phyloP scores from a whole-genome alignment of 1,140 invertebrate genomes.

The Wasmannia auropunctata region DNA sequence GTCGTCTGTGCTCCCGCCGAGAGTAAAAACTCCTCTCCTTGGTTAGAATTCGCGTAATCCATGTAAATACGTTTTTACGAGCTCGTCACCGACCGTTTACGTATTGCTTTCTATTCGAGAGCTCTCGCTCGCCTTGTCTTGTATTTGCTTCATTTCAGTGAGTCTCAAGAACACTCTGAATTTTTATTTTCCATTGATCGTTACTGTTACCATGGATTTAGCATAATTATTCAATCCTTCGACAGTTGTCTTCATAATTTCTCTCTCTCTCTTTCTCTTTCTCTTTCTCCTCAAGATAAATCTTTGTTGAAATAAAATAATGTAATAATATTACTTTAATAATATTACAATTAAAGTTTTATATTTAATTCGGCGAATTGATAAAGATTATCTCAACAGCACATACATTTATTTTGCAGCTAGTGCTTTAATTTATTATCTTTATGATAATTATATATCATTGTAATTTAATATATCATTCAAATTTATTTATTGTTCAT shows the following conservation, averaged over 20 bases:
- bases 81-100: not conserved
- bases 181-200: not conserved
- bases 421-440: not conserved
- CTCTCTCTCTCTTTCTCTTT: not conserved
- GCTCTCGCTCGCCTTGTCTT: not conserved
- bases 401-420: not conserved
- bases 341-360: not conserved
- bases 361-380: not conserved
- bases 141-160: not conserved
- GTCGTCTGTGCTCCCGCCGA: not conserved
- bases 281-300: not conserved
- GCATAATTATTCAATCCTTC: too few species aligned
- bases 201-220: not conserved
- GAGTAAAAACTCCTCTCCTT: constrained; percentile 14
- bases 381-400: not conserved
- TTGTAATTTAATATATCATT: not conserved
- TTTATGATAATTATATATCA: not conserved
- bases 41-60: constrained; percentile 40
- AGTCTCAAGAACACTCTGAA: not conserved
- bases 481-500: not conserved
- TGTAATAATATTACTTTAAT: not conserved
- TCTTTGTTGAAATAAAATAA: not conserved
- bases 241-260: not conserved
- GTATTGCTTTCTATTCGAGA: constrained; percentile 23
- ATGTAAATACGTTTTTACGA: constrained; percentile 54